These are phyloP conservation scores for Meriones psammophilus DNA, from an alignment of 2,797 vertebrate species.

Conservation along the genomic window DNA sequence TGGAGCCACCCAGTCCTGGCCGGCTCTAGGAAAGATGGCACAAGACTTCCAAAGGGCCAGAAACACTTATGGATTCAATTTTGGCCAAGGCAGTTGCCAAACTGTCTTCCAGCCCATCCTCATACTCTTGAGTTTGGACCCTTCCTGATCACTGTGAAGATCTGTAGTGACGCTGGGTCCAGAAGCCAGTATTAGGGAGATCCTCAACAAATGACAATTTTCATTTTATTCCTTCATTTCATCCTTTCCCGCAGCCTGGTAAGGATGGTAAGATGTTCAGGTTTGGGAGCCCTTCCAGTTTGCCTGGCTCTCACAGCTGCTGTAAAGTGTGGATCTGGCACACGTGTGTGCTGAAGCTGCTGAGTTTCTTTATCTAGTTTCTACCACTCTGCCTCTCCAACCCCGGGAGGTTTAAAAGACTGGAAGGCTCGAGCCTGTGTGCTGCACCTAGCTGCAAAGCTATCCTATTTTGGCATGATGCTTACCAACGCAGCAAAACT, in stretches of 20 bases:
- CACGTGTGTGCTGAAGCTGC: constrained; percentile 60
- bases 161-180: not conserved
- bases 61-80: not conserved
- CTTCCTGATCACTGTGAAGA: constrained; percentile 17
- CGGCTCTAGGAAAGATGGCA: not conserved
- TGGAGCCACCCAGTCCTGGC: not conserved
- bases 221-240: constrained; percentile 36
- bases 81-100: not conserved
- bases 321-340: constrained; percentile 70
- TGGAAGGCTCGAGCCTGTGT: constrained; percentile 47
- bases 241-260: not conserved
- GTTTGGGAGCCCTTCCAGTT: constrained; percentile 64
- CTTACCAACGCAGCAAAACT: constrained; percentile 37
- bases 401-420: constrained; percentile 36
- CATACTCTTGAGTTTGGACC: not conserved
- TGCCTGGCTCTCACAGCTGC: constrained; percentile 44
- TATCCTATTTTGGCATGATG: constrained; percentile 28
- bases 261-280: constrained; percentile 39
- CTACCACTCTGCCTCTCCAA: not conserved
- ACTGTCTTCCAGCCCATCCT: not conserved
- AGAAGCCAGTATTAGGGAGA: not conserved
- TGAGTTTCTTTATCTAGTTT: constrained; percentile 14
- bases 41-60: not conserved
- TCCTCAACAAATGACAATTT: constrained; percentile 2
- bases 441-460: not conserved